Evolutionary conservation across 2,797 vertebrate genomes (phyloP), one percentile per base, ranked within the genome.

Genomic region (Clangula hyemalis): DNA sequence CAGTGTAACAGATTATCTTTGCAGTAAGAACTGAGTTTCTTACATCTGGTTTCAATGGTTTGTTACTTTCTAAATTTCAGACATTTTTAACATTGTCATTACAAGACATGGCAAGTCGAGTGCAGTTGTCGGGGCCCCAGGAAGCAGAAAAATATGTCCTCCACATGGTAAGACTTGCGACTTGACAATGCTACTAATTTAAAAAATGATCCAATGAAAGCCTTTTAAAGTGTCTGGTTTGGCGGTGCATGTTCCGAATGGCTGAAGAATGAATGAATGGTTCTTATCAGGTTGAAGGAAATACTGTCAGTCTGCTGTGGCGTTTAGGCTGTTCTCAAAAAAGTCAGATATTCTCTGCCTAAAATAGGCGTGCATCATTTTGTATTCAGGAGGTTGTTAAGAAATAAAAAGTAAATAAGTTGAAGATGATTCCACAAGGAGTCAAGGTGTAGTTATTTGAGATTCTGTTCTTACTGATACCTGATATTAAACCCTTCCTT

Each of bases 51-150:
- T 76, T 36, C 95, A 89, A 94, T 11, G 1, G 1, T 32, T 89
- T 8, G 8, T 68, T 78, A 5, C 80, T 43, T 82, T 95, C 22
- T 97, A 21, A 39, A 78, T 98, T 98, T 82, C 98, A 99, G 99
- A 99, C 99, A 1, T 99, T 99, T 97, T 98, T 99, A 98, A 99
- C 99, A 1, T 98, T 99, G 92, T 99, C 99, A 11, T 98, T 99
- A 98, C 99, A 99, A 99, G 99, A 99, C 97, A 99, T 99, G 99
- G 99, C 99, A 25, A 99, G 99, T 98, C 98, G 99, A 96, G 99
- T 99, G 96, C 99, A 99, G 97, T 98, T 99, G 82, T 99, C 99
- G 0, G 99, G 99, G 51, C 98, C 99, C 60, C 99, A 99, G 95
- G 99, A 99, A 97, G 99, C 99, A 49, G 99, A 99, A 98, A 99